Percentiles rank a stretch among this genome's conserved stretches.
phyloP scores from a whole-genome alignment of 2,797 vertebrate genomes.

The Coracias cyanogaster region DNA sequence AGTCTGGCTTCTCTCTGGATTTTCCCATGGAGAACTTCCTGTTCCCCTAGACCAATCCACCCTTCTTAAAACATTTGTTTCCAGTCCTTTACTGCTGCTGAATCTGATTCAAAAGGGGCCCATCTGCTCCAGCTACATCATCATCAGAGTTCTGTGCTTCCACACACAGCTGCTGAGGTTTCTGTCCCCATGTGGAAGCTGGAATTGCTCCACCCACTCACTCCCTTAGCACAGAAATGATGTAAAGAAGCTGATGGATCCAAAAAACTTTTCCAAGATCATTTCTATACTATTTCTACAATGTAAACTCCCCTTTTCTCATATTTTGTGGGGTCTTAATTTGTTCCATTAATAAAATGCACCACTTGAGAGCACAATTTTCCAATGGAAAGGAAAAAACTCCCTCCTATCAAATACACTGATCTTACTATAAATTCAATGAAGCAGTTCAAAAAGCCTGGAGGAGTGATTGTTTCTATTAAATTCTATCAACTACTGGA shows the following conservation, averaged over 20 bases:
- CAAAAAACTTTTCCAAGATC: background rate
- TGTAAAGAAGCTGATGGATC: background rate
- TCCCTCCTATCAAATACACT: background rate
- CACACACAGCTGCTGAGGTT: constrained; percentile 21
- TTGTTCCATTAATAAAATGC: background rate
- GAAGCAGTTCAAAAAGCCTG: background rate
- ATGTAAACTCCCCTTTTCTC: background rate
- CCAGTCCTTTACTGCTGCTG: constrained; percentile 47
- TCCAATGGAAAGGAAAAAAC: background rate
- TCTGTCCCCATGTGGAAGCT: background rate
- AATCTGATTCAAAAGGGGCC: constrained; percentile 59
- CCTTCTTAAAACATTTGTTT: background rate
- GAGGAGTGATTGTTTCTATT: background rate
- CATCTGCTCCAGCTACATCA: constrained; percentile 48
- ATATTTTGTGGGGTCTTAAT: background rate
- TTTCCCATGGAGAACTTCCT: constrained; percentile 44
- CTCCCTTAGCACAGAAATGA: background rate
- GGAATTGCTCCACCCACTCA: background rate
- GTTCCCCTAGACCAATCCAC: constrained; percentile 19
- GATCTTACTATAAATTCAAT: constrained; percentile 10
- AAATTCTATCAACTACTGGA: background rate
- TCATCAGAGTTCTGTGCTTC: constrained; percentile 15
- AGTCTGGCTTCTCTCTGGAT: constrained; percentile 8
- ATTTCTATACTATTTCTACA: background rate
- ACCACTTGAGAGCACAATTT: background rate